These are phyloP conservation scores for Illadopsis cleaveri DNA, from an alignment of 2,113 vertebrate species.

Conservation along the genomic window DNA sequence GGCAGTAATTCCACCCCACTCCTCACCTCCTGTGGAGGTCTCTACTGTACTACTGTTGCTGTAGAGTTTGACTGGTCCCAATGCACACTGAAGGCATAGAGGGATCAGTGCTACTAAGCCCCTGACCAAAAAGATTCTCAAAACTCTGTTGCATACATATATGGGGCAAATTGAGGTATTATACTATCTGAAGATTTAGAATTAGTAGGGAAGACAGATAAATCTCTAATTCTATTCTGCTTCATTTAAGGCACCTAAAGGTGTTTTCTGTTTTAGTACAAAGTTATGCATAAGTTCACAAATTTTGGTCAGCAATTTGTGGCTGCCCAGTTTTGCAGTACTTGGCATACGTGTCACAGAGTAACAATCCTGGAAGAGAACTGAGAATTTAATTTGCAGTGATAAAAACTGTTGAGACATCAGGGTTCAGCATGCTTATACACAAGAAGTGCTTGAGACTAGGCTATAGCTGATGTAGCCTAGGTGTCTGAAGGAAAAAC, in stretches of 20 bases:
- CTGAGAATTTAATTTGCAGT: not conserved
- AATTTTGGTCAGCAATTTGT: not conserved
- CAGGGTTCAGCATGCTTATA: not conserved
- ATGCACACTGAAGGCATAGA: not conserved
- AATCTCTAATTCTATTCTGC: not conserved
- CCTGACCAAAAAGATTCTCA: not conserved
- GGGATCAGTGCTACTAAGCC: not conserved
- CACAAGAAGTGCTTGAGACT: not conserved
- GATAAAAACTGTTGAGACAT: not conserved
- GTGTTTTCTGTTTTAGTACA: not conserved
- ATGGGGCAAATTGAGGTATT: not conserved
- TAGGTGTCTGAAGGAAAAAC: not conserved
- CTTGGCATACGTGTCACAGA: fast-evolving
- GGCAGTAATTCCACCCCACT: not conserved
- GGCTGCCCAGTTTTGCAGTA: not conserved
- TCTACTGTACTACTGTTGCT: not conserved
- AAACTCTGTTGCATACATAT: not conserved
- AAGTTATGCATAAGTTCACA: not conserved
- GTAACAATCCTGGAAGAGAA: not conserved
- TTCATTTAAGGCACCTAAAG: not conserved
- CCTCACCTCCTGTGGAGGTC: slow-evolving; percentile 2
- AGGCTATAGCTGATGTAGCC: not conserved
- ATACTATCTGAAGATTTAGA: not conserved
- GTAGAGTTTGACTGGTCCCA: not conserved
- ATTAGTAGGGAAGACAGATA: not conserved